Evolutionary conservation across 2,797 vertebrate genomes (phyloP), one percentile per base, ranked within the genome.

Genomic region (Linurgus olivaceus): DNA sequence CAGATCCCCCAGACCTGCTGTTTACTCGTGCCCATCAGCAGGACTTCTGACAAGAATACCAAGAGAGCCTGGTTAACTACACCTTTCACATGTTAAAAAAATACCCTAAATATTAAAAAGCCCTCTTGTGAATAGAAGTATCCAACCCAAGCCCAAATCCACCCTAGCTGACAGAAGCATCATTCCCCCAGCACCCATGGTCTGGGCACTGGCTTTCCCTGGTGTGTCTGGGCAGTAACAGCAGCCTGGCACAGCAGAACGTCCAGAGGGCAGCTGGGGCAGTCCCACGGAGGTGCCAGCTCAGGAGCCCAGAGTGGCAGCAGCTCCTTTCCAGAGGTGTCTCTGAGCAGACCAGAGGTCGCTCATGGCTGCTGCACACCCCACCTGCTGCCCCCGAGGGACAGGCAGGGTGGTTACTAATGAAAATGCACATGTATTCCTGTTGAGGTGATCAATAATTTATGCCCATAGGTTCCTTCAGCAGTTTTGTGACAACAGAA

Each of bases 401-500:
- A 93, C 93, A 86, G 0, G 7, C 82, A 76, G 84, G 65, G 84
- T 40, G 80, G 91, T 47, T 72, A 58, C 79, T 95, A 87, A 97
- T 96, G 97, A 80, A 88, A 94, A 97, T 84, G 93, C 93, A 80
- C 76, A 48, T 18, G 90, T 20, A 54, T 55, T 87, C 26, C 0
- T 57, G 68, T 54, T 78, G 90, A 75, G 31, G 79, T 25, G 63
- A 97, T 97, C 95, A 96, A 96, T 97, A 97, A 98, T 97, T 97
- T 87, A 97, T 65, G 67, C 58, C 55, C n/a, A 7, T 87, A 90
- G 87, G 86, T 84, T 97, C 96, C 92, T 74, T 92, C 78, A 92
- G 94, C 89, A 92, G 87, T 91, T 97, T 96, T 96, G 96, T 95
- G 97, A 97, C 96, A 97, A 96, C 96, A 96, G 93, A 96, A 93